Conservation (phyloP, 2,888 invertebrate genomes). For the Lamproptera curius region DNA sequence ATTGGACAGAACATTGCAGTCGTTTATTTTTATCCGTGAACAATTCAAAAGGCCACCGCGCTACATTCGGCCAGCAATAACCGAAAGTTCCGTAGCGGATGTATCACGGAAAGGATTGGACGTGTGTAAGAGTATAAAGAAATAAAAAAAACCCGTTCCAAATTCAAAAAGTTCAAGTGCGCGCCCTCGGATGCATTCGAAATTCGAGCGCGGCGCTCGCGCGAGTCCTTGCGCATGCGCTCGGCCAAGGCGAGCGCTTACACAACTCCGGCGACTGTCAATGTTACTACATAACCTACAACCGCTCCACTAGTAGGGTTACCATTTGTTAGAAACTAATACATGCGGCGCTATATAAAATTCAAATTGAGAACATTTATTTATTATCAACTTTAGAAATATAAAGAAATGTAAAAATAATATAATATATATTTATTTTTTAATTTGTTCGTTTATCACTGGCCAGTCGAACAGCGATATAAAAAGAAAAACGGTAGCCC, state of each 20-base stretch:
- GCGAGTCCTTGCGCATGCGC: constrained; percentile 56
- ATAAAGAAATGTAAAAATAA: too few relatives aligned
- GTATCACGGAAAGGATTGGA: neutral
- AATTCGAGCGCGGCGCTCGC: constrained; percentile 31
- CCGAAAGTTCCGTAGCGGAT: constrained; percentile 2
- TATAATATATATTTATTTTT: too few relatives aligned
- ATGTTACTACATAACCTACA: constrained; percentile 68
- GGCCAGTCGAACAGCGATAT: too few relatives aligned
- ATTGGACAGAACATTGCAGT: too few relatives aligned
- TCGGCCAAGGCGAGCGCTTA: constrained; percentile 59
- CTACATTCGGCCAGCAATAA: neutral
- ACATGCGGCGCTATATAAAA: too few relatives aligned
- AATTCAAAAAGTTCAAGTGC: constrained; percentile 41
- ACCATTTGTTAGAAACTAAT: constrained; percentile 28
- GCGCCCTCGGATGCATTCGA: constrained; percentile 43
- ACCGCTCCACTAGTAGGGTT: constrained; percentile 30
- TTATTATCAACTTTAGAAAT: too few relatives aligned
- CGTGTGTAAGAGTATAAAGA: neutral
- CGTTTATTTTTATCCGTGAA: too few relatives aligned
- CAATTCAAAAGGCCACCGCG: neutral
- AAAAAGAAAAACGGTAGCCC: constrained; percentile 14
- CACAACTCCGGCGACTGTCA: constrained; percentile 59
- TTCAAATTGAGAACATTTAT: too few relatives aligned
- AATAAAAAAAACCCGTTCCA: constrained; percentile 16
- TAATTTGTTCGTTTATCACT: too few relatives aligned